These are phyloP conservation scores for Notodonta ziczac DNA, from an alignment of 2,888 invertebrate species.

Conservation along the genomic window DNA sequence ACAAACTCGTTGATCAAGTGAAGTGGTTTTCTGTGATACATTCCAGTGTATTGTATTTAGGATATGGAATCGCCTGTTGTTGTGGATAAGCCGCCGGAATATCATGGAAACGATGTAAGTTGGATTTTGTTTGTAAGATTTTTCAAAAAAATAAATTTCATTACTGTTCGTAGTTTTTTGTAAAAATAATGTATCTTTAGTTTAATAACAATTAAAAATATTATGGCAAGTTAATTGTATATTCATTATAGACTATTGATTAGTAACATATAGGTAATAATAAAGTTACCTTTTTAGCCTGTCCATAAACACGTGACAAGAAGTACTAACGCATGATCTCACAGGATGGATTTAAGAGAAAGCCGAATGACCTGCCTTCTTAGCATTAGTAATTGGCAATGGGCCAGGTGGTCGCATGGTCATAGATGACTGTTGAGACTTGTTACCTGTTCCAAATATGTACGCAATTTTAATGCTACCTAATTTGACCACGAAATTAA, in stretches of 20 bases:
- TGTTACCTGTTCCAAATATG: constrained; percentile 17
- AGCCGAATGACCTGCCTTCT: constrained; percentile 41
- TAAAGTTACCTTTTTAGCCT: background rate
- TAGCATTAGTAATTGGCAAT: constrained; percentile 44
- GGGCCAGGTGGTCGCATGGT: constrained; percentile 54
- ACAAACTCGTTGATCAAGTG: constrained; percentile 48
- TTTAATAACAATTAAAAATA: too few relatives aligned
- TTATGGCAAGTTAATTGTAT: too few relatives aligned
- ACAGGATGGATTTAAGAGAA: constrained; percentile 21
- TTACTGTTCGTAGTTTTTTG: too few relatives aligned
- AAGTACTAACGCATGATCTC: constrained; percentile 1
- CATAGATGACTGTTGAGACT: constrained; percentile 33
- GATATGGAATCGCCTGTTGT: constrained; percentile 86
- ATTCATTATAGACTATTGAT: too few relatives aligned
- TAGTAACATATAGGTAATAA: too few relatives aligned
- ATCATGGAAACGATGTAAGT: constrained; percentile 84
- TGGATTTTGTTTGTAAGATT: background rate
- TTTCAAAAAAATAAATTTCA: background rate
- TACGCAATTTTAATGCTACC: background rate
- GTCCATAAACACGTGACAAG: background rate
- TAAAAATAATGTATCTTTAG: too few relatives aligned
- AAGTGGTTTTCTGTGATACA: constrained; percentile 70
- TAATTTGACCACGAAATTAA: background rate
- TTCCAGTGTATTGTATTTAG: constrained; percentile 63
- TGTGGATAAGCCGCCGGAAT: constrained; percentile 85